Conservation (phyloP, 2,888 invertebrate genomes). For the Caenorhabditis uteleia region DNA sequence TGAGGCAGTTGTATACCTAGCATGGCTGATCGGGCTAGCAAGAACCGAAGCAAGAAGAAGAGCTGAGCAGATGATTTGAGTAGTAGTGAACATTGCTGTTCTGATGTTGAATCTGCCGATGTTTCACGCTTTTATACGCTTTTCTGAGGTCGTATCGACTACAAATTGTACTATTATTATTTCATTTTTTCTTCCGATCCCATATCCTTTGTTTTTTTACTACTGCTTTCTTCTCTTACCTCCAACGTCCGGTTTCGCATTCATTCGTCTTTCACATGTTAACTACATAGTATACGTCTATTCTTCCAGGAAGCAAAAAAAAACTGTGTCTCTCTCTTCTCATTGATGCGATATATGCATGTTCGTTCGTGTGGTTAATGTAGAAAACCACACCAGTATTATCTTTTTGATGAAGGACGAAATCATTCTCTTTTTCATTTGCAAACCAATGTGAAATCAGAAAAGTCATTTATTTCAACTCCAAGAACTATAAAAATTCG, state of each 20-base stretch:
- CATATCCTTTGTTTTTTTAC: slow-evolving; percentile 34
- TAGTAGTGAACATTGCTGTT: slow-evolving; percentile 36
- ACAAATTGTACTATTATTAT: slow-evolving; percentile 42
- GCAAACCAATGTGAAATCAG: no score
- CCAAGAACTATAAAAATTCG: slow-evolving; percentile 52
- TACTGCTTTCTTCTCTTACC: slow-evolving; percentile 1
- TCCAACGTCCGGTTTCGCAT: slow-evolving; percentile 25
- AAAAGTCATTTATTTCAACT: background rate
- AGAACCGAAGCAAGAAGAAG: slow-evolving; percentile 17
- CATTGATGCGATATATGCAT: no score
- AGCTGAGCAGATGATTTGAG: slow-evolving; percentile 32
- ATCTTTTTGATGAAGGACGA: slow-evolving; percentile 1
- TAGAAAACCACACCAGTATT: slow-evolving; percentile 5
- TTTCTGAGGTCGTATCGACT: slow-evolving; percentile 37
- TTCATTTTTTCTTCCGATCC: slow-evolving; percentile 39
- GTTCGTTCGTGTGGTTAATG: slow-evolving; percentile 3
- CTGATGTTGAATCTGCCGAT: slow-evolving; percentile 24
- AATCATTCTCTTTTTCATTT: no score
- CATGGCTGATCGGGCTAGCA: slow-evolving; percentile 32
- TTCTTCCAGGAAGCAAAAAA: no score
- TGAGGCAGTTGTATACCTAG: slow-evolving; percentile 9
- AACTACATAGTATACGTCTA: slow-evolving; percentile 22
- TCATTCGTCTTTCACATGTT: slow-evolving; percentile 13
- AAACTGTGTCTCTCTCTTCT: background rate
- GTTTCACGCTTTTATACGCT: slow-evolving; percentile 31